Evolutionary conservation across 2,113 vertebrate species (phyloP).

Genomic region (Alectura lathami): DNA sequence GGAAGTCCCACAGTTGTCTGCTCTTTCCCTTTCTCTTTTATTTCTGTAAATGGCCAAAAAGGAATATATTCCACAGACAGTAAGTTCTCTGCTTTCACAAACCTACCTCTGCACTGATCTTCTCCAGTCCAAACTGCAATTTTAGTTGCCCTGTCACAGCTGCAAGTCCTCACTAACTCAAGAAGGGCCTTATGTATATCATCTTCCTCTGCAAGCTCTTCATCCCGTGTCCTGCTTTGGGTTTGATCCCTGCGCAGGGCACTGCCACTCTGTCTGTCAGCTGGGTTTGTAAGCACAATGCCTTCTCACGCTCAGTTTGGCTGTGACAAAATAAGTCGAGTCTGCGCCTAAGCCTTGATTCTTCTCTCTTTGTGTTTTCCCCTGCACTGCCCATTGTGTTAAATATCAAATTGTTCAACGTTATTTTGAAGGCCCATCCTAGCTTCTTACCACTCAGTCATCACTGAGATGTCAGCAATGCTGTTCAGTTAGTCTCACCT

Average conservation of each 20-base stretch:
- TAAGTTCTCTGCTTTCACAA: not conserved
- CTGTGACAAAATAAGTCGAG: not conserved
- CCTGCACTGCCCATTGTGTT: not conserved
- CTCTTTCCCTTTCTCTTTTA: not conserved
- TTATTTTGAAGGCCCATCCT: not conserved
- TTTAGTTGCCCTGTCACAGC: not conserved
- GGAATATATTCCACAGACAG: not conserved
- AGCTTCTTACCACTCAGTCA: not conserved
- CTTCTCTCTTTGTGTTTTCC: not conserved
- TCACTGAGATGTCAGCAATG: not conserved
- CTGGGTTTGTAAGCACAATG: not conserved
- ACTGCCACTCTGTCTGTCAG: not conserved
- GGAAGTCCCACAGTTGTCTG: not conserved
- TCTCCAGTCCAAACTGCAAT: not conserved
- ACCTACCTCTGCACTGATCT: not conserved
- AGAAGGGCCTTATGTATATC: not conserved
- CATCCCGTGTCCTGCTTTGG: not conserved
- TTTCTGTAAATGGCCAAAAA: not conserved
- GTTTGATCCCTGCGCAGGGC: not conserved
- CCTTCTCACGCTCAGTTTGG: not conserved
- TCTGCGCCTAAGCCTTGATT: not conserved
- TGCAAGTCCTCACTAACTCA: not conserved
- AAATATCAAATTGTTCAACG: not conserved
- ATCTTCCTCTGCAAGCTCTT: not conserved
- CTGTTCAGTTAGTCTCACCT: not conserved